Evolutionary conservation across 37 sponge, comb jelly and placozoan genomes (phyloP).

Genomic region (Diacarnus erythraeanus): DNA sequence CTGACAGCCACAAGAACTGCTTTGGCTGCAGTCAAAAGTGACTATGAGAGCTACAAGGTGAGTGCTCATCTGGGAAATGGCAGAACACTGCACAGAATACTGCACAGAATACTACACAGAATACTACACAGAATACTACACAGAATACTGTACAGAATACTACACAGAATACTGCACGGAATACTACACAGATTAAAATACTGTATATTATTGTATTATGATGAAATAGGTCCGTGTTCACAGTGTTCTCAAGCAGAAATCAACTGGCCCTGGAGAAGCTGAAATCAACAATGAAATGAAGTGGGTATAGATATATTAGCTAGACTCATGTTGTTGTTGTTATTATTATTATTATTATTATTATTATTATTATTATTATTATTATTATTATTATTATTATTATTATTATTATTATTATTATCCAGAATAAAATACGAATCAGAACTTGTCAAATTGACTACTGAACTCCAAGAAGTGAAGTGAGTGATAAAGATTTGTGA

Average conservation of each 20-base stretch:
- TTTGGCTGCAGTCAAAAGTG: constrained; percentile 40
- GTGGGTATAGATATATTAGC: too few relatives aligned
- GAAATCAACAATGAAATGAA: constrained; percentile 48
- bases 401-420: too few relatives aligned
- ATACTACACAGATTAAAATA: too few relatives aligned
- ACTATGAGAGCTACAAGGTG: constrained; percentile 89
- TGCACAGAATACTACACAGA: too few relatives aligned
- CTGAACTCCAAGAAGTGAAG: constrained; percentile 10
- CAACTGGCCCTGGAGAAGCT: constrained; percentile 29
- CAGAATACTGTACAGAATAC: too few relatives aligned
- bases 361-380: too few relatives aligned
- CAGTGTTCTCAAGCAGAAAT: constrained; percentile 88
- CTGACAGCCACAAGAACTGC: constrained; percentile 15
- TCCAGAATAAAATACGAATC: constrained; percentile 60
- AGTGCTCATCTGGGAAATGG: not conserved
- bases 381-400: too few relatives aligned
- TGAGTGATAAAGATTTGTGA: not conserved
- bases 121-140: too few relatives aligned
- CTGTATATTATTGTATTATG: constrained; percentile 1
- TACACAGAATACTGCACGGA: too few relatives aligned
- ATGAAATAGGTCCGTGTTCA: constrained; percentile 80
- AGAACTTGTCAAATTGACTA: constrained; percentile 21
- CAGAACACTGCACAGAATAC: too few relatives aligned
- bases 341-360: too few relatives aligned
- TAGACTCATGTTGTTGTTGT: too few relatives aligned